Base-by-base conservation (phyloP, 2,888 invertebrate species). In the Molorchus minor region DNA sequence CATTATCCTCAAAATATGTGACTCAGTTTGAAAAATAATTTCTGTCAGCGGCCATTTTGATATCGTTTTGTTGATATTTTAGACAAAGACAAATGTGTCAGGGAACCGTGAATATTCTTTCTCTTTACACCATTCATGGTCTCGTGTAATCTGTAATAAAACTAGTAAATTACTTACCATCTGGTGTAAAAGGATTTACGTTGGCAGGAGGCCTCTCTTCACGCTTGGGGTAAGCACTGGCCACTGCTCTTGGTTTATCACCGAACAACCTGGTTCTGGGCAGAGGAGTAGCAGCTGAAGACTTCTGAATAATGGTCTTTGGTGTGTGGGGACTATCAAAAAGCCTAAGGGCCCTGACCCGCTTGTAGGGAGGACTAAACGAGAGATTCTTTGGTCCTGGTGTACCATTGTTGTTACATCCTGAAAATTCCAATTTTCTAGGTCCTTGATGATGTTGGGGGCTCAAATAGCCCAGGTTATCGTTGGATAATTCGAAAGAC, bases 321-420 rank as follows among this genome's bases (percentile, higher is more conserved):
- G 94, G 94, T 2, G 94, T 93, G 64, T 91, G 88, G 0, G 94
- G 94, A 47, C 91, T 91, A 81, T 94, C 93, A 74, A 92, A 92
- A 1, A 95, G 81, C 69, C 93, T 87, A 73, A 82, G 75, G 0
- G 87, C 84, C 65, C 85, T 76, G 29, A 86, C 85, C 67, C 84
- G 77, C 67, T 85, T 84, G 67, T 86, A 86, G 5, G 88, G 88
- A 25, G 88, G 88, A 75, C 84, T 84, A 62, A 80, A 82, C 8
- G 81, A 67, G 53, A 70, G 64, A 71, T 71, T 80, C 74, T 73
- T 74, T 33, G 78, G 72, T 41, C 64, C 67, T 35, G 74, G 70
- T 51, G 72, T 71, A 51, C 57, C 55, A 52, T 59, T 56, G 49
- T 65, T 61, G 51, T 70, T 67, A 64, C 64, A 68, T 41, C 64